Base-by-base conservation (phyloP, 2,113 vertebrate genomes). In the Terrapene triunguis region DNA sequence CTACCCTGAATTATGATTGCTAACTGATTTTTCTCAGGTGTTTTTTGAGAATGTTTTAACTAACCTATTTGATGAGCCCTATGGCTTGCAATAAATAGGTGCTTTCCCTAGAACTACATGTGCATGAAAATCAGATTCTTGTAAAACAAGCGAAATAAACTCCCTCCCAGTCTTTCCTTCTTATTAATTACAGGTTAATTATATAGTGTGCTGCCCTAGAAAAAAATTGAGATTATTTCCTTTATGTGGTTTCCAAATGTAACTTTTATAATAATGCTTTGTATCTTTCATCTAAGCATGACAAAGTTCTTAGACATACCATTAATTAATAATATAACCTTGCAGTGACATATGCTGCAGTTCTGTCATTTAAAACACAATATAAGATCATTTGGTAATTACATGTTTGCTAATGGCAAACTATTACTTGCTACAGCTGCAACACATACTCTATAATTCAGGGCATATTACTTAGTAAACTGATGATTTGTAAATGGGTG, bases 151-250 rank as follows among this genome's bases (percentile, higher is more conserved):
- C 80, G 29, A 25, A 65, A 78, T 90, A 82, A 84, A 95, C 87
- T 95, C 78, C 57, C 65, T 89, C 81, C 47, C 59, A 83, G 35
- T 90, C 44, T 79, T 92, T 84, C 87, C 59, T 95, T 59, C 81
- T 91, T 74, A 51, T 19, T 93, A 94, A 97, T 96, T 96, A 84
- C 50, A 93, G 92, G 84, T 93, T 89, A 85, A 91, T 72, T 72
- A 72, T 38, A 72, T 83, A 89, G 6, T 57, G 85, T 85, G 38
- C 95, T 91, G 90, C 74, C 94, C 96, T 93, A 94, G 79, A 96
- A 95, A 95, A 85, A 89, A 4, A n/a, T 85, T 79, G 85, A 85
- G 92, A 88, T 51, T 38, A 54, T 85, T 97, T 97, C 96, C 94
- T 97, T 84, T 91, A 78, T 47, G 96, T 55, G n/a, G 65, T 94